These are phyloP conservation scores for Nomada fabriciana DNA, from an alignment of 2,888 invertebrate genomes.

Conservation along the genomic window DNA sequence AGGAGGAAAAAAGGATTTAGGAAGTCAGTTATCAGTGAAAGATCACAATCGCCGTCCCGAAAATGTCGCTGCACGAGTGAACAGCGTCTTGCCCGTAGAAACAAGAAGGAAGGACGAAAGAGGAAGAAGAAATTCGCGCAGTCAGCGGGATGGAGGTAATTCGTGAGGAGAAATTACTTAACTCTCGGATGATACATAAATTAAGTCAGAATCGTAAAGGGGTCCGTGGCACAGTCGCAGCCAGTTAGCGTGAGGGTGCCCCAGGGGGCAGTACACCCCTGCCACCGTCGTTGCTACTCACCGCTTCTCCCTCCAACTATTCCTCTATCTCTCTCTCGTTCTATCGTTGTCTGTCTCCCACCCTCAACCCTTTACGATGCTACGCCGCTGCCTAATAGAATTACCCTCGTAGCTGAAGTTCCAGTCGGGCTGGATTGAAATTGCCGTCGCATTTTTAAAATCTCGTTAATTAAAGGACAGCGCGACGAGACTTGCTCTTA, in stretches of 20 bases:
- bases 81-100: neutral
- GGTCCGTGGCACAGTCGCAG: slow-evolving; percentile 82
- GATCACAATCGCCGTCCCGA: too few relatives aligned
- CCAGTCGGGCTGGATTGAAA: slow-evolving; percentile 81
- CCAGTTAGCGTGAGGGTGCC: slow-evolving; percentile 85
- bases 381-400: slow-evolving; percentile 84
- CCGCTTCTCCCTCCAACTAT: slow-evolving; percentile 49
- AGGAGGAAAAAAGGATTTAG: too few relatives aligned
- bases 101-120: neutral
- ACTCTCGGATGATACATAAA: slow-evolving; percentile 85
- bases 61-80: too few relatives aligned
- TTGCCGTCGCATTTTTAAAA: slow-evolving; percentile 82
- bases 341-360: slow-evolving; percentile 54
- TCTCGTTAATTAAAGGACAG: slow-evolving; percentile 74
- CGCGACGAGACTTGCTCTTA: slow-evolving; percentile 25
- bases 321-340: slow-evolving; percentile 50
- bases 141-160: slow-evolving; percentile 75
- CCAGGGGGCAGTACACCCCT: slow-evolving; percentile 83
- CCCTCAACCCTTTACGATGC: slow-evolving; percentile 83
- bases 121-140: slow-evolving; percentile 73
- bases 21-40: neutral
- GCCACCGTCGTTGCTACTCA: slow-evolving; percentile 70
- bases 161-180: slow-evolving; percentile 84
- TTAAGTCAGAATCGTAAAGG: slow-evolving; percentile 84
- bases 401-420: slow-evolving; percentile 82